Evolutionary conservation across 2,797 vertebrate genomes (phyloP), one percentile per base, ranked within the genome.

Genomic region (Ctenopoma multispine): DNA sequence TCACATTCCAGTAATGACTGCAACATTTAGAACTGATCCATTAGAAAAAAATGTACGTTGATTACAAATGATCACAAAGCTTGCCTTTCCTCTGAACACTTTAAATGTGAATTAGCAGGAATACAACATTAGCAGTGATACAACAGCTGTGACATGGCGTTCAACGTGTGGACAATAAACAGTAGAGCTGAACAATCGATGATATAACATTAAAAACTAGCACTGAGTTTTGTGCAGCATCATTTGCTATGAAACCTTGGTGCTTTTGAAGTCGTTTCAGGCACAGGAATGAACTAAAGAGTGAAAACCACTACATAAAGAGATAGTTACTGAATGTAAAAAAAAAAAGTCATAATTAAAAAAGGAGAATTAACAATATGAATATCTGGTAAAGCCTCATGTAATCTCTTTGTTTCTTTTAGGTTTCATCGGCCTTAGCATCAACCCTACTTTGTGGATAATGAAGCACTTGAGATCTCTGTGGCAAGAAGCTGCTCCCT

Each of bases 391-490:
- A 3, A 14, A 36, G 41, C 1, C 67, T 81, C 29, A 75, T 73
- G 23, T 50, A n/a, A 54, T 71, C 4, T 34, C 0, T 77, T 63
- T 79, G 55, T 86, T 77, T 88, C 53, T 24, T 61, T 90, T 88
- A 99, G 98, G 89, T 99, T 96, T 90, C 98, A 99, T 93, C 97
- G 98, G 85, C 98, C 98, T 38, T 99, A 96, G 93, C 67, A 1
- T 79, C 78, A 60, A 71, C 55, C 70, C 53, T 69, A 73, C 68
- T 72, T 86, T 38, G 67, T 47, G 81, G 88, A 92, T 69, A 73
- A 73, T 74, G 68, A 95, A 94, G 94, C 94, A 94, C 94, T 94
- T 94, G 87, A 65, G 54, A 70, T 66, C 69, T 60, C 54, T 46
- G 72, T 79, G 81, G 73, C 80, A 76, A 83, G 80, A 82, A 86